Conservation (phyloP, 2,797 vertebrate species). For the Aldrovandia affinis region DNA sequence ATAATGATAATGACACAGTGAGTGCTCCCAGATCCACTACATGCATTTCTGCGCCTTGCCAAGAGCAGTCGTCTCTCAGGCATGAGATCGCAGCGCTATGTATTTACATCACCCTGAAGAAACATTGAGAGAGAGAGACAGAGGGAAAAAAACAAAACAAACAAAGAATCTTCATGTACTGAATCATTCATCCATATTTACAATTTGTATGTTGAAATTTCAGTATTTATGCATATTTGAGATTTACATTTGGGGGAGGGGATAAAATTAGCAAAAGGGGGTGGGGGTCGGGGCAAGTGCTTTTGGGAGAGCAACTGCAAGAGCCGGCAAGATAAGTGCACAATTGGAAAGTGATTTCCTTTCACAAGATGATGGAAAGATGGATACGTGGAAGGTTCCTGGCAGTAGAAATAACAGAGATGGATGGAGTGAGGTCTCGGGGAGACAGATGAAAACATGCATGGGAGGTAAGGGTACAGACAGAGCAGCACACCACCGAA, state of each 20-base stretch:
- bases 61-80: slow-evolving; percentile 55
- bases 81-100: slow-evolving; percentile 58
- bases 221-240: background rate
- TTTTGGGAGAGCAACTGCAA: slow-evolving; percentile 13
- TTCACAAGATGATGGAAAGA: slow-evolving; percentile 26
- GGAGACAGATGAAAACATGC: slow-evolving; percentile 49
- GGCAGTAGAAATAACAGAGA: slow-evolving; percentile 57
- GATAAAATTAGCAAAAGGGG: no score
- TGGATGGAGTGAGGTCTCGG: slow-evolving; percentile 57
- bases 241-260: background rate
- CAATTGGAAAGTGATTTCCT: slow-evolving; percentile 17
- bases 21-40: slow-evolving; percentile 55
- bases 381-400: slow-evolving; percentile 46
- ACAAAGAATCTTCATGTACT: background rate
- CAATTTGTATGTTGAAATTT: background rate
- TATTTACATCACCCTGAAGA: slow-evolving; percentile 69
- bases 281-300: no score
- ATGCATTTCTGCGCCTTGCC: slow-evolving; percentile 51
- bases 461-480: slow-evolving; percentile 49
- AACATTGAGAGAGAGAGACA: slow-evolving; percentile 22
- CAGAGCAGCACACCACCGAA: slow-evolving; percentile 39
- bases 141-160: slow-evolving; percentile 38
- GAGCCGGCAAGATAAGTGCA: slow-evolving; percentile 7
- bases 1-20: slow-evolving; percentile 75
- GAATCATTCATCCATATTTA: background rate